Evolutionary conservation across 2,888 invertebrate genomes (phyloP), one percentile per base, ranked within the genome.

Genomic region (Chaetoderma sp.): DNA sequence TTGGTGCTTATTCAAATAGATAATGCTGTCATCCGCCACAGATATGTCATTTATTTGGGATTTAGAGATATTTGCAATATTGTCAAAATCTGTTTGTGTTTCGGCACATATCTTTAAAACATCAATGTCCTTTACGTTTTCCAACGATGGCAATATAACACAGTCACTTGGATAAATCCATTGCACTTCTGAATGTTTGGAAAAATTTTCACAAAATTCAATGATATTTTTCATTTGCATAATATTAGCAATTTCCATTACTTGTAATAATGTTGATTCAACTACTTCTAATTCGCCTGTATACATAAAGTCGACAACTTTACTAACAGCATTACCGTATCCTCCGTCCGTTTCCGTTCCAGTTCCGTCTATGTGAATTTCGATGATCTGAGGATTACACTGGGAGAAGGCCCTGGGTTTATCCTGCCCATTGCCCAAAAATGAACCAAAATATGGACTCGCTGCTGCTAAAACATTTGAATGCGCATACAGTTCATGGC

Each of bases 281-380:
- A 70, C 72, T 1, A 84, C 44, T n/a, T 73, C 60, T 13, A 85
- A 74, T 8, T 65, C 68, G 27, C 81, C 78, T 1, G 82, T 83
- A 70, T 86, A 86, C 74, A 85, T 80, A 60, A 76, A 86, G 50
- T 83, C 81, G 28, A 86, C 77, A 13, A 86, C 76, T 44, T 73
- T 73, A 44, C 71, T 62, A 18, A 85, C 80, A 25, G 83, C 84
- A 10, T 75, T 74, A 23, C 73, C 73, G 55, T 84, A 84, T 18
- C 73, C 76, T 33, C 67, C 69, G 30, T 80, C 78, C 8, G 68
- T 73, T 23, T 73, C 77, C 28, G 61, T 74, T 6, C 27, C 50
- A 4, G 27, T 39, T 2, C 80, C 79, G 39, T 83, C 82, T 3
- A 84, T 83, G 45, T 83, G 83, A 57, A 84, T 83, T 70, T 84